A percentile compares a stretch with the other conserved stretches of the same genome.
Evolutionary conservation across 2,113 vertebrate species (phyloP).

Genomic region (Steatornis caripensis): DNA sequence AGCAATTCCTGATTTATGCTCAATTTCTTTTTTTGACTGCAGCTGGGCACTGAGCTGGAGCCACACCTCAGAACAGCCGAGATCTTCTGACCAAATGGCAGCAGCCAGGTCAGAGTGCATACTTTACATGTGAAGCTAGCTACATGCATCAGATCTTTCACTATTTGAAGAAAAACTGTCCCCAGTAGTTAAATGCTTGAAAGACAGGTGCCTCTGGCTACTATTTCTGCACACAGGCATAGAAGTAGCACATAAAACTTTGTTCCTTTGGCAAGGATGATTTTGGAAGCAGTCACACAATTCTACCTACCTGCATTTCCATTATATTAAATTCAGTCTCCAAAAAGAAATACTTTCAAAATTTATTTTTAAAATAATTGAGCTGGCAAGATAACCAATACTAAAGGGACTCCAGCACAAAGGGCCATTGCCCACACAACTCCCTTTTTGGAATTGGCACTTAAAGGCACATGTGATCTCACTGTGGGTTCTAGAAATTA

Average conservation of each 20-base stretch:
- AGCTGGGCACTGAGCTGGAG: rapidly evolving
- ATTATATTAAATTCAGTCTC: background rate
- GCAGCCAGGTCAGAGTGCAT: background rate
- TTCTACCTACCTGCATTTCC: background rate
- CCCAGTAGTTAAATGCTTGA: background rate
- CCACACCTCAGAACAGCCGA: background rate
- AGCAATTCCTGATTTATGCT: background rate
- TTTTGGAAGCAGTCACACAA: background rate
- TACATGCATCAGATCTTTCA: background rate
- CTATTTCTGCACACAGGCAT: background rate
- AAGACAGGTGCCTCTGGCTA: background rate
- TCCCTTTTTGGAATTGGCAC: background rate
- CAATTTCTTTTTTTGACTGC: background rate
- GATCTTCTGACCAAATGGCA: background rate
- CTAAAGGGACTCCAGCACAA: background rate
- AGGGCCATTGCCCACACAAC: background rate
- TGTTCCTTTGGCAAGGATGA: background rate
- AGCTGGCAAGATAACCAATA: background rate
- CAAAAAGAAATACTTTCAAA: background rate
- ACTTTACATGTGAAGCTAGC: background rate
- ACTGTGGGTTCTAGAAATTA: background rate
- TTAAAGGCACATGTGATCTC: rapidly evolving
- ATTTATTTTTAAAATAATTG: background rate
- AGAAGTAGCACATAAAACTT: background rate
- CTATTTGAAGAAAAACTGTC: background rate